Base-by-base conservation (phyloP, 2,797 vertebrate species). In the Anabas testudineus region DNA sequence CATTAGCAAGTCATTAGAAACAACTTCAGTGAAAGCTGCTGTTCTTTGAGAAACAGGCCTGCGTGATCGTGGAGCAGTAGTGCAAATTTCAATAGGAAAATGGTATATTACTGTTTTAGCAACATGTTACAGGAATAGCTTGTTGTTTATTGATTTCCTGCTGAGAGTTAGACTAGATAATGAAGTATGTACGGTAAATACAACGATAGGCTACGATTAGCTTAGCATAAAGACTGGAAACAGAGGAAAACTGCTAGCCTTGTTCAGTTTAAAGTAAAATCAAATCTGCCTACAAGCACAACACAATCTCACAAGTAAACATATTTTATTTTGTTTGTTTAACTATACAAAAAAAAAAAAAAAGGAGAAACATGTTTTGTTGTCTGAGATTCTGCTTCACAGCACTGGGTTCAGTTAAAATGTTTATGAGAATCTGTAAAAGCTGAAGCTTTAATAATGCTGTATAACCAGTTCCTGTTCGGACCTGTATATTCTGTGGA, bases 1-100 rank as follows among this genome's bases (percentile, higher is more conserved):
- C 87, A 90, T 91, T 89, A 89, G 78, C 67, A 26, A 49, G 79
- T 88, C 87, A 87, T 90, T 89, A 87, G 82, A 74, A 80, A 54
- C 43, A 59, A 80, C 70, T 86, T 77, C 56, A 62, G 51, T 60
- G 54, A 73, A 80, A 83, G 75, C 80, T 85, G 87, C 64, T 83
- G 75, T 84, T 85, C 65, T 76, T 46, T 39, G 19, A 67, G 67
- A 59, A 76, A 47, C 66, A 21, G n/a, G 51, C 26, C 15, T 30
- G 43, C 52, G 67, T 30, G 54, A 55, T 26, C 61, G 19, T 71
- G 45, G 42, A 19, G 42, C 18, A 19, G 16, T n/a, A 8, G 18
- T 8, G 21, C 21, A 13, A 12, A 3, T 7, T 43, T 19, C 7
- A 19, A n/a, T 43, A 6, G 19, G 7, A 19, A 43, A 7, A 16